Evolutionary conservation across 2,797 vertebrate species (phyloP), one percentile per base, ranked within the genome.

Genomic region (Sphenodon punctatus): DNA sequence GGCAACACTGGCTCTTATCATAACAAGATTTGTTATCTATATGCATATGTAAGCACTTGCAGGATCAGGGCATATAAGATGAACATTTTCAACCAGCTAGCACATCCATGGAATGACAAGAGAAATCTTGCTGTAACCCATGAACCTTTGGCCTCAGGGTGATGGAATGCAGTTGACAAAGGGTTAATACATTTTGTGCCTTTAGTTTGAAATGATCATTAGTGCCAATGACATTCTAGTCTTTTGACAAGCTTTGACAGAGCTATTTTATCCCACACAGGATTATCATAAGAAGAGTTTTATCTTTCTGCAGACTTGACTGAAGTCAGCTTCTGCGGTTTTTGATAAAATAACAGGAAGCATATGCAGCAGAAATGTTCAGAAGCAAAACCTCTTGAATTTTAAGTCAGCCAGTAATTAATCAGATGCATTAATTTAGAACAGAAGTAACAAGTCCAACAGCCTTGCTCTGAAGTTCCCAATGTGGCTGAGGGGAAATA

Each of bases 221-320:
- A 36, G 19, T 6, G 36, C 55, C 20, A 36, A 20, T 58, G 34
- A 36, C 22, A 34, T 19, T 58, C 38, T 27, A 6, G 25, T 19
- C 25, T 16, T 4, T 8, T n/a, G 8, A 23, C 3, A 5, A 1
- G 15, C 45, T 16, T 55, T 11, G 1, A 7, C 38, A 1, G n/a
- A 9, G 4, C n/a, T 4, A 27, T 0, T 42, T n/a, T 48, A 3
- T 12, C 4, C 32, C 3, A 3, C 6, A 0, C 6, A 8, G 22
- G 1, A 0, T 58, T 38, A 11, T 20, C 11, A n/a, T 4, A 2
- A 6, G 19, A 17, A 36, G 16, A 25, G 2, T 19, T 48, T 60
- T 25, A 1, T 13, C 4, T 8, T 23, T 22, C 19, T 8, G 0
- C 22, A 32, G 32, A 0, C 16, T 8, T 3, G 25, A 27, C 38